Evolutionary conservation across 2,113 vertebrate genomes (phyloP), one percentile per base, ranked within the genome.

Genomic region (Stigmatopora nigra): DNA sequence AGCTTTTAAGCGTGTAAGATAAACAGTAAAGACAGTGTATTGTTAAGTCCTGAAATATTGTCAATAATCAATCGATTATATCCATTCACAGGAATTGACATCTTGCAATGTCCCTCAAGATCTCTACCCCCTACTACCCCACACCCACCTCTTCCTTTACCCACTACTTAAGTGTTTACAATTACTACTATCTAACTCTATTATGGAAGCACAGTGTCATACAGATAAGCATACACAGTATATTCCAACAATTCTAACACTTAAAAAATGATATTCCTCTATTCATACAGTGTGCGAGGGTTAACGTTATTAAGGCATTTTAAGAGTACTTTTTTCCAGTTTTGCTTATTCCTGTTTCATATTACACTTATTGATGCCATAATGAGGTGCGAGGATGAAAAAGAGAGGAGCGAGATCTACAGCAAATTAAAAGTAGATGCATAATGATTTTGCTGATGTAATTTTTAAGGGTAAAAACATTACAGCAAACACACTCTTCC

Each of bases 1-100:
- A 55, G 58, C 5, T 51, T 60, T 63, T 57, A 22, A 48, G 78
- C 25, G 68, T 62, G 64, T 45, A 70, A 71, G 68, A 71, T 64
- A 64, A 41, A 41, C 38, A 41, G 38, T 15, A 7, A 0, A 35
- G 48, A 46, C 7, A 20, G 15, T 60, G 25, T 10, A 35, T 17
- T 44, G 38, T 49, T 12, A 10, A 9, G 12, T 38, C 13, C 14
- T 0, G 46, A 47, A 31, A 48, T 48, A 31, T 7, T 4, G 22
- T 63, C 46, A 35, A 48, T 63, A 31, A 9, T 16, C 17, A 5
- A 10, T n/a, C 41, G 6, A 56, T 11, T 7, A 4, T 53, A n/a
- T 19, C 19, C 5, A 51, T n/a, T n/a, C 48, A 17, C 16, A 6
- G 48, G 48, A 10, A 41, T 41, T 10, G 2, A 41, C 5, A 41